Percentiles rank a stretch among this genome's conserved stretches.
phyloP scores from a whole-genome alignment of 2,888 invertebrate genomes.

The Cepaea hortensis region DNA sequence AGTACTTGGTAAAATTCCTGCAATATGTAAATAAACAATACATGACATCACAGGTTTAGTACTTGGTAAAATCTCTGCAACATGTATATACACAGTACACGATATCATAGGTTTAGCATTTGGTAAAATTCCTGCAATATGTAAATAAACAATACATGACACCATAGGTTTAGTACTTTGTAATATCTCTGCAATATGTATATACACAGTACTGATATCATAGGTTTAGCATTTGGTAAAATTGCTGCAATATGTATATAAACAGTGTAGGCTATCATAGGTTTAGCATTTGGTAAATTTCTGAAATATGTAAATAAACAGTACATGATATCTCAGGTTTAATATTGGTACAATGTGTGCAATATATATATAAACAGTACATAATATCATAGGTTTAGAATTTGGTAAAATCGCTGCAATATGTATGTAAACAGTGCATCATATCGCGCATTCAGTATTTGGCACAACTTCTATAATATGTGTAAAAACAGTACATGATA shows the following conservation, averaged over 20 bases:
- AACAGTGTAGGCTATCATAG: neutral
- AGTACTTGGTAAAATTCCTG: conserved; percentile 15
- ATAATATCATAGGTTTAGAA: conserved; percentile 51
- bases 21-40: neutral
- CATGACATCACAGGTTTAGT: neutral
- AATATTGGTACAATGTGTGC: no score
- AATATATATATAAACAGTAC: no score
- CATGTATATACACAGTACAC: no score
- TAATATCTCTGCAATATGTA: no score
- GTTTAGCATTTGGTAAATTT: neutral
- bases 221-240: conserved; percentile 46
- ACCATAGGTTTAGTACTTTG: no score
- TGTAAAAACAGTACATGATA: neutral
- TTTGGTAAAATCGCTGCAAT: conserved; percentile 11
- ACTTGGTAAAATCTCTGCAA: no score
- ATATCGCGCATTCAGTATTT: neutral
- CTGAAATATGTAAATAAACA: neutral
- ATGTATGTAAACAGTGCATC: neutral
- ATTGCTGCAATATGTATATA: conserved; percentile 4
- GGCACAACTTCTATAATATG: no score
- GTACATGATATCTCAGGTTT: neutral
- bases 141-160: neutral
- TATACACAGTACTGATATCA: conserved; percentile 30
- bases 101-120: conserved; percentile 52
- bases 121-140: conserved; percentile 12